These are phyloP conservation scores for Ochropleura plecta DNA, from an alignment of 2,888 invertebrate species.

Conservation along the genomic window DNA sequence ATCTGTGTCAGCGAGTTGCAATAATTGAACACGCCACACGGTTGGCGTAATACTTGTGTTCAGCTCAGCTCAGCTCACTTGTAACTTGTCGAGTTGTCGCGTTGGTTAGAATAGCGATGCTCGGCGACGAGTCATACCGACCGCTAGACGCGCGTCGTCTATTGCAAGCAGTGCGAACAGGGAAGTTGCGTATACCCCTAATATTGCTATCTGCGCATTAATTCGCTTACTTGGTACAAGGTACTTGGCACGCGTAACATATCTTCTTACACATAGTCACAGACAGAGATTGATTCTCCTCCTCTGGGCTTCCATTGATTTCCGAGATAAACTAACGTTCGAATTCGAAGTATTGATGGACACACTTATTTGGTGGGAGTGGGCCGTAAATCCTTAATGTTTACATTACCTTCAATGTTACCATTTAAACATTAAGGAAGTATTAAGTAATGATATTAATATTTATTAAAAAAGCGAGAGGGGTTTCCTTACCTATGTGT, in stretches of 20 bases:
- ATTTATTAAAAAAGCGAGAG: too few relatives aligned
- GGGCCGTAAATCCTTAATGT: too few relatives aligned
- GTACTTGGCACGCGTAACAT: not conserved
- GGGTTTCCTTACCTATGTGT: too few relatives aligned
- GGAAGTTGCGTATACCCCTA: slow-evolving; percentile 38
- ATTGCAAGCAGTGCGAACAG: slow-evolving; percentile 21
- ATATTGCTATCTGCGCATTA: slow-evolving; percentile 2
- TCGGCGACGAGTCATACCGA: too few relatives aligned
- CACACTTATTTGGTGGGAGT: not conserved
- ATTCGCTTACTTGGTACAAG: slow-evolving; percentile 11
- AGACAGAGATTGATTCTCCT: not conserved
- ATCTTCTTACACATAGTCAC: not conserved
- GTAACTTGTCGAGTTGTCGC: slow-evolving; percentile 12
- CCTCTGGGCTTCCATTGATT: not conserved
- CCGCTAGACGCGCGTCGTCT: not conserved
- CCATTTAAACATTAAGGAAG: too few relatives aligned
- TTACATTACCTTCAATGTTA: too few relatives aligned
- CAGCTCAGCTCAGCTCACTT: too few relatives aligned
- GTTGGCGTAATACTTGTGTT: not conserved
- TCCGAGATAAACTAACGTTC: not conserved
- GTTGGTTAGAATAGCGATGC: slow-evolving; percentile 8
- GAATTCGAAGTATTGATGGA: not conserved
- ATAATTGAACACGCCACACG: not conserved
- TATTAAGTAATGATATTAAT: too few relatives aligned
- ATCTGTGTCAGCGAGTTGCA: not conserved